These are phyloP conservation scores for Dasyurus viverrinus DNA, from an alignment of 2,113 vertebrate genomes.

Conservation along the genomic window DNA sequence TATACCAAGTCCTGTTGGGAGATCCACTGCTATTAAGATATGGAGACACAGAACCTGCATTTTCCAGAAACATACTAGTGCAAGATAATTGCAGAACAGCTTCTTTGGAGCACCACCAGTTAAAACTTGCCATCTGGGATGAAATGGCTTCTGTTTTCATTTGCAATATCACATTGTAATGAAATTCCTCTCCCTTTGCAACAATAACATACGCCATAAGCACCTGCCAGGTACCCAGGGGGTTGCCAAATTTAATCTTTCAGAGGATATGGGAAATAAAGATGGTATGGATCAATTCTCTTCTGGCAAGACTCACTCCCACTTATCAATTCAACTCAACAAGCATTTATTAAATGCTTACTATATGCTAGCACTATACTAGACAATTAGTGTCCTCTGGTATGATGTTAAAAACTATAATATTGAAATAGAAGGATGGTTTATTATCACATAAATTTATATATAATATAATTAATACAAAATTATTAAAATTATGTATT, in stretches of 20 bases:
- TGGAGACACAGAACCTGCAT: not conserved
- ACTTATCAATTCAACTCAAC: not conserved
- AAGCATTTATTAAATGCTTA: not conserved
- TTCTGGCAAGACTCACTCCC: slow-evolving; percentile 31
- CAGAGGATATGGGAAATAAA: slow-evolving; percentile 52
- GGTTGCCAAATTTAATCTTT: slow-evolving; percentile 58
- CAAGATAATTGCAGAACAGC: not conserved
- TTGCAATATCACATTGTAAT: slow-evolving; percentile 30
- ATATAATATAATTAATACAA: not conserved
- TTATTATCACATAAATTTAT: not conserved
- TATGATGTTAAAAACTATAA: not conserved
- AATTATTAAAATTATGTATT: not conserved
- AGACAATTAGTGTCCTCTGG: not conserved
- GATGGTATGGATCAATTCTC: slow-evolving; percentile 42
- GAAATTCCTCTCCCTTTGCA: slow-evolving; percentile 52
- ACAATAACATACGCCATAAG: slow-evolving; percentile 56
- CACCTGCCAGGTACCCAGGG: slow-evolving; percentile 56
- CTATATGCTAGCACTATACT: not conserved
- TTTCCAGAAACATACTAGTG: slow-evolving; percentile 36
- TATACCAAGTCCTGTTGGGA: slow-evolving; percentile 7
- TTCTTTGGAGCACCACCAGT: slow-evolving; percentile 34
- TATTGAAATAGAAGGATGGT: not conserved
- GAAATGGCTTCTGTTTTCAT: slow-evolving; percentile 65
- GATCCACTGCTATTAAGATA: not conserved
- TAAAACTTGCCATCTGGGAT: slow-evolving; percentile 29